A percentile compares a stretch with the other conserved stretches of the same genome.
phyloP scores from a whole-genome alignment of 2,888 invertebrate species.

The Agrotis puta region DNA sequence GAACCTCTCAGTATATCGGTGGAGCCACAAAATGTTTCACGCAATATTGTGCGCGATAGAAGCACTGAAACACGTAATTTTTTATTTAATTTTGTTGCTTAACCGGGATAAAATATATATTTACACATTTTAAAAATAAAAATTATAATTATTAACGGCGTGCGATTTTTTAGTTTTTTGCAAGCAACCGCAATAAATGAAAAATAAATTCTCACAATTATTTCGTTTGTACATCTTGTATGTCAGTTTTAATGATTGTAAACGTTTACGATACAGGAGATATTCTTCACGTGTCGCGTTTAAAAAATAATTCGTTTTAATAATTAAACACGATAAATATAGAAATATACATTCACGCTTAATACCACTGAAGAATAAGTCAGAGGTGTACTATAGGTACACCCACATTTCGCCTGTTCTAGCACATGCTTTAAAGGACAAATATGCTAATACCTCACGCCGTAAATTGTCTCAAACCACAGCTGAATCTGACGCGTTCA shows the following conservation, averaged over 20 bases:
- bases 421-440: neutral
- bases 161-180: no score
- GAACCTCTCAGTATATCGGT: neutral
- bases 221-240: no score
- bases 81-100: no score
- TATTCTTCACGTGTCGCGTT: no score
- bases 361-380: no score
- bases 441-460: conserved; percentile 16
- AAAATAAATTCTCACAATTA: neutral
- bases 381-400: neutral
- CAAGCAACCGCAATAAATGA: neutral
- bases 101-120: no score
- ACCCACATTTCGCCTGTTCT: neutral
- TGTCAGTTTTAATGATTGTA: no score
- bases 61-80: neutral
- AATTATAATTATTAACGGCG: no score
- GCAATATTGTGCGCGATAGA: neutral
- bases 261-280: no score
- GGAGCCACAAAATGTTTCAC: neutral
- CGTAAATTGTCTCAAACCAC: neutral
- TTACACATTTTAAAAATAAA: no score
- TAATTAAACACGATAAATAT: neutral
- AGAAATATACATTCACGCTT: neutral
- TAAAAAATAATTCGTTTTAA: no score
- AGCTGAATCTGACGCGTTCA: conserved; percentile 6